Evolutionary conservation across 2,888 invertebrate genomes (phyloP).

Genomic region (Nymphalis c-album): DNA sequence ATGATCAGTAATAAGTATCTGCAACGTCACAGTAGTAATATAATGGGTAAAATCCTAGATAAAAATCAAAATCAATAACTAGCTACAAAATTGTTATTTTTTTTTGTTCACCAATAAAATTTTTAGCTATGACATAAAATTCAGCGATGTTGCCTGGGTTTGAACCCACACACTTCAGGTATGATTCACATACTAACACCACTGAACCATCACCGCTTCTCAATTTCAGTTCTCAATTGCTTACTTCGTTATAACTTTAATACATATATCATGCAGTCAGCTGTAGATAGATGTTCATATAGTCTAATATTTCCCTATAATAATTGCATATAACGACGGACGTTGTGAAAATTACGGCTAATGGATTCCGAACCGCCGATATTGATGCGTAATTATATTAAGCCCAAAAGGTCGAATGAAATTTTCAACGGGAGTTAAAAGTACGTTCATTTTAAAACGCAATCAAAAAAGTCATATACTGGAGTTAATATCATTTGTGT

Average conservation of each 20-base stretch:
- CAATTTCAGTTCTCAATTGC: neutral
- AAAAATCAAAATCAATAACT: too few species aligned
- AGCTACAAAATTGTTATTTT: too few species aligned
- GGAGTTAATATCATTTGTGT: neutral
- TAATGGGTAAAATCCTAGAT: too few species aligned
- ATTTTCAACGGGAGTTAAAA: conserved; percentile 22
- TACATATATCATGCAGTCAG: neutral
- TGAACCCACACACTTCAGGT: too few species aligned
- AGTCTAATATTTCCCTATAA: conserved; percentile 17
- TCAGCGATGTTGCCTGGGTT: too few species aligned
- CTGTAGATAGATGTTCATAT: neutral
- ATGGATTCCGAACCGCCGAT: conserved; percentile 69
- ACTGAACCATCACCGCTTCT: too few species aligned
- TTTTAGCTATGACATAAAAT: too few species aligned
- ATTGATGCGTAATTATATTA: conserved; percentile 75
- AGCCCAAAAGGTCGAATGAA: conserved; percentile 39
- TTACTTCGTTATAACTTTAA: neutral
- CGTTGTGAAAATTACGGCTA: conserved; percentile 53
- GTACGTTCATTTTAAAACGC: neutral
- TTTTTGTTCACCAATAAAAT: too few species aligned
- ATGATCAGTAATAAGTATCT: too few species aligned
- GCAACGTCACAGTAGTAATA: too few species aligned
- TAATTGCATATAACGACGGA: conserved; percentile 32
- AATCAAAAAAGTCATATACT: neutral
- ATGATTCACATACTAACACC: too few species aligned